Conservation (phyloP, 2,797 vertebrate species). For the Tokudaia muenninki region DNA sequence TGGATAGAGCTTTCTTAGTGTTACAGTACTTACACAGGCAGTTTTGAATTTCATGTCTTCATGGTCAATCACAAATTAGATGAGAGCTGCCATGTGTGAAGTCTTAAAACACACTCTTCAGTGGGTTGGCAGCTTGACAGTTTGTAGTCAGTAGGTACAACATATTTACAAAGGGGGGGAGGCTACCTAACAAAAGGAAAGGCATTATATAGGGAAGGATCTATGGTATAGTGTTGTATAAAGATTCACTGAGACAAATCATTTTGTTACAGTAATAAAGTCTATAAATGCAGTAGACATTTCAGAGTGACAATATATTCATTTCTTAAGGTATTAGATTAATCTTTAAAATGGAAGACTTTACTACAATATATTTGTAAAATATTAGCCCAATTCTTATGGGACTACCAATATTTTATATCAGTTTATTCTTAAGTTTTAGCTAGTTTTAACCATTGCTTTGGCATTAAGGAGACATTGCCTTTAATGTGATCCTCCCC, state of each 20-base stretch:
- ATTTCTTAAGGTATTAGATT: conserved; percentile 39
- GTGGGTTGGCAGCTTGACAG: background rate
- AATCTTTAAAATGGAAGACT: conserved; percentile 42
- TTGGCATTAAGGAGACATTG: conserved; percentile 22
- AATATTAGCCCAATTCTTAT: background rate
- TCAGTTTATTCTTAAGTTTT: conserved; percentile 35
- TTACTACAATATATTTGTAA: conserved; percentile 45
- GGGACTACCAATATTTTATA: conserved; percentile 11
- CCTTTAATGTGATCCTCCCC: background rate
- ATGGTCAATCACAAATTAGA: background rate
- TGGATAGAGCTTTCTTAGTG: conserved; percentile 23
- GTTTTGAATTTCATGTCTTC: conserved; percentile 35
- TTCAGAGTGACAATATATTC: conserved; percentile 53
- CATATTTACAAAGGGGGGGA: background rate
- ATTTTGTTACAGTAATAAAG: conserved; percentile 41
- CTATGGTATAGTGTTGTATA: background rate
- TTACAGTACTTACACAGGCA: background rate
- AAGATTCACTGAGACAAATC: conserved; percentile 44
- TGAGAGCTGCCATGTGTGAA: background rate
- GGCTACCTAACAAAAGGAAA: conserved; percentile 53
- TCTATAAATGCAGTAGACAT: conserved; percentile 27
- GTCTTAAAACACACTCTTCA: background rate
- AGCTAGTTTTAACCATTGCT: conserved; percentile 43
- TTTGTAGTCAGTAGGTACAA: conserved; percentile 23
- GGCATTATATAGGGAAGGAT: conserved; percentile 18